Conservation (phyloP, 2,797 vertebrate species). For the Heteromormyrus szaboi region DNA sequence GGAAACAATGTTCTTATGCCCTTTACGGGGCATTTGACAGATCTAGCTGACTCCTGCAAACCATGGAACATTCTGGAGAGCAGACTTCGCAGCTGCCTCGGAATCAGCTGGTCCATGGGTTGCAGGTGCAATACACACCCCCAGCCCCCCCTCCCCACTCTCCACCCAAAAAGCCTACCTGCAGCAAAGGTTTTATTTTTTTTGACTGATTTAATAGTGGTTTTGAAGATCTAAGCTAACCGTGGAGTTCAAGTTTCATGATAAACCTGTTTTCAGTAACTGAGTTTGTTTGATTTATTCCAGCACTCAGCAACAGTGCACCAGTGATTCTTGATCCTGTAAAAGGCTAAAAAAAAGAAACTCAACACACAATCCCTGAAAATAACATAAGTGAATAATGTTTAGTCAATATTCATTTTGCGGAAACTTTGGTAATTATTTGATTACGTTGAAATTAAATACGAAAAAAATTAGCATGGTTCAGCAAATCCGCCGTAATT, state of each 20-base stretch:
- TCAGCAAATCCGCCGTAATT: slow-evolving; percentile 24
- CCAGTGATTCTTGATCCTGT: neutral
- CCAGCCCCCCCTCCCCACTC: neutral
- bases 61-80: neutral
- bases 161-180: neutral
- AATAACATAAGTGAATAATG: neutral
- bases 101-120: neutral
- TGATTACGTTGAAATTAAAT: neutral
- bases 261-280: neutral
- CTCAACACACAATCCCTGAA: neutral
- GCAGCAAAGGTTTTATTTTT: neutral
- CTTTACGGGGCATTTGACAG: neutral
- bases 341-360: neutral
- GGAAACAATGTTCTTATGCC: neutral
- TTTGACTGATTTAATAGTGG: neutral
- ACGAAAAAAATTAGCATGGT: neutral
- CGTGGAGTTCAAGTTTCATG: neutral
- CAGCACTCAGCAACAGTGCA: neutral
- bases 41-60: neutral
- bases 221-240: neutral
- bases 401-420: neutral
- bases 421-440: neutral
- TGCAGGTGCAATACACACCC: neutral
- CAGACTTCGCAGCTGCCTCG: neutral
- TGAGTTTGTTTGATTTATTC: neutral